Conservation (phyloP, 2,888 invertebrate genomes). For the Griposia aprilina region DNA sequence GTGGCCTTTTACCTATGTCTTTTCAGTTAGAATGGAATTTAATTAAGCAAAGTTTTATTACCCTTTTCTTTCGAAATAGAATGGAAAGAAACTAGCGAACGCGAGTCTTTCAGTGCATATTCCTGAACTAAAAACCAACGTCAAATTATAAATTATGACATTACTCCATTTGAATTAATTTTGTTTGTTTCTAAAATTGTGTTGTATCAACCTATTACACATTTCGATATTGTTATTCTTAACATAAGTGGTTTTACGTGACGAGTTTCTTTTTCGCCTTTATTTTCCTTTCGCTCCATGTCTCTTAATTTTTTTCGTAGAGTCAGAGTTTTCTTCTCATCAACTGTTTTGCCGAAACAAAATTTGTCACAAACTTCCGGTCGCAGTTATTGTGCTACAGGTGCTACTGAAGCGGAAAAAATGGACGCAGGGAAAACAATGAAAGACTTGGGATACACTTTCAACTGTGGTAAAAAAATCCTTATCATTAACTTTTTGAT, state of each 20-base stretch:
- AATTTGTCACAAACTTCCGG: conserved; percentile 58
- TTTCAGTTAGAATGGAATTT: not conserved
- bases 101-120: conserved; percentile 9
- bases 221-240: conserved; percentile 9
- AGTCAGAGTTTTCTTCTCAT: conserved; percentile 44
- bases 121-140: conserved; percentile 45
- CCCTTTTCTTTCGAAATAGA: not conserved
- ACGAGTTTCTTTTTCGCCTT: not conserved
- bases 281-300: conserved; percentile 47
- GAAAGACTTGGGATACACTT: conserved; percentile 90
- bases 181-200: conserved; percentile 54
- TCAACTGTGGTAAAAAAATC: conserved; percentile 86
- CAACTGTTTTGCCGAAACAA: conserved; percentile 52
- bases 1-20: no score
- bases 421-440: conserved; percentile 83
- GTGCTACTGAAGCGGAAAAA: conserved; percentile 48
- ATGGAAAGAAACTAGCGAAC: no score
- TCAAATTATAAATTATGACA: conserved; percentile 22
- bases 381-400: conserved; percentile 40
- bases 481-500: not conserved
- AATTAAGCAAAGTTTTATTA: not conserved
- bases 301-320: conserved; percentile 50
- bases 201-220: conserved; percentile 29
- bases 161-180: conserved; percentile 32
- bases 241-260: not conserved